These are phyloP conservation scores for Dendrolimus houi DNA, from an alignment of 2,888 invertebrate genomes.

Conservation along the genomic window DNA sequence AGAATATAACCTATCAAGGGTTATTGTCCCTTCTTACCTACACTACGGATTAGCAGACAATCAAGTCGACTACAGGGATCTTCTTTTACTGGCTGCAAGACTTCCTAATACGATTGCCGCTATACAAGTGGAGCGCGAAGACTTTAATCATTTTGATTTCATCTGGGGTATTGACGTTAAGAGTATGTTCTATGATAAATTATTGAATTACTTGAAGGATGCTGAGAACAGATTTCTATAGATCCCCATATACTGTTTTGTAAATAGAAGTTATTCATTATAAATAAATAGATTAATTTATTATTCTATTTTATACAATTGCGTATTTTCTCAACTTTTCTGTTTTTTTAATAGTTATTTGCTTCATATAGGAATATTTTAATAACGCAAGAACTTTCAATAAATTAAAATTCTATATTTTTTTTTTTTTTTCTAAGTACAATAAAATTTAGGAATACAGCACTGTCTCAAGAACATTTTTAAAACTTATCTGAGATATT, in stretches of 20 bases:
- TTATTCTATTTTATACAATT: too few species aligned
- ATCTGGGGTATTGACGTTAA: slow-evolving; percentile 34
- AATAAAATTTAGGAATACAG: too few species aligned
- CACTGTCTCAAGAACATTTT: too few species aligned
- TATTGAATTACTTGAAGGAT: slow-evolving; percentile 23
- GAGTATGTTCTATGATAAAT: slow-evolving; percentile 20
- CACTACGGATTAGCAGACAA: slow-evolving; percentile 30
- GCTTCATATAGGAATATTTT: too few species aligned
- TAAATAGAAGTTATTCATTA: background rate
- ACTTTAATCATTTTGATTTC: slow-evolving; percentile 39
- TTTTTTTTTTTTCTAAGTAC: too few species aligned
- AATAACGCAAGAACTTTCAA: too few species aligned
- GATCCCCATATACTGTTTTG: background rate
- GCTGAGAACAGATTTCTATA: slow-evolving; percentile 21
- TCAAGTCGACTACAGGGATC: slow-evolving; percentile 25
- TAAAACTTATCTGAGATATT: too few species aligned
- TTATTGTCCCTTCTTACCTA: slow-evolving; percentile 30
- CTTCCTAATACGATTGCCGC: slow-evolving; percentile 24
- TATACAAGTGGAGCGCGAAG: slow-evolving; percentile 14
- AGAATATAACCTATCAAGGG: slow-evolving; percentile 25
- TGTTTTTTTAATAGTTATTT: background rate
- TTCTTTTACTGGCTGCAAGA: slow-evolving; percentile 17
- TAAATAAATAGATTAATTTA: too few species aligned
- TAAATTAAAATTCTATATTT: too few species aligned
- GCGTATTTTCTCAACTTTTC: background rate